Percentiles rank a stretch among this genome's conserved stretches.
These are phyloP conservation scores for Rhynchonycteris naso DNA, from an alignment of 2,797 vertebrate genomes.

Conservation along the genomic window DNA sequence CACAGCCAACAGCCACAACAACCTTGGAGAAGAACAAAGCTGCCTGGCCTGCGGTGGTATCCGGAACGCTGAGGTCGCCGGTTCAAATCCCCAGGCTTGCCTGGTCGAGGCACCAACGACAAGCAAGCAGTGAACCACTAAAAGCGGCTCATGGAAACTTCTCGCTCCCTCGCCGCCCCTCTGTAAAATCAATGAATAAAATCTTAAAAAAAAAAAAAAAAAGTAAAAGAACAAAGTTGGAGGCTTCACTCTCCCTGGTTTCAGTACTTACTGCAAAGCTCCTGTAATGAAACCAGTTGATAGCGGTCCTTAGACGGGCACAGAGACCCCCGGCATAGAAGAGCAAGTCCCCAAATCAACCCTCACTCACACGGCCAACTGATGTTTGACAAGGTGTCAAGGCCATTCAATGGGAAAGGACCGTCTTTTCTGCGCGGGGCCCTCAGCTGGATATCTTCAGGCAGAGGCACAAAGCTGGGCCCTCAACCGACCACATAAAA, in stretches of 20 bases:
- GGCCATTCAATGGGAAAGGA: background rate
- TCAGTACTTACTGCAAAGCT: background rate
- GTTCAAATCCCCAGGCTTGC: too few species aligned
- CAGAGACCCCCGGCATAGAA: background rate
- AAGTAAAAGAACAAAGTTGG: background rate
- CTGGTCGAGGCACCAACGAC: too few species aligned
- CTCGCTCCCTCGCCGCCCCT: too few species aligned
- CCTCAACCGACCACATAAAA: background rate
- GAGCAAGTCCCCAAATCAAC: background rate
- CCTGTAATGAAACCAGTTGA: background rate
- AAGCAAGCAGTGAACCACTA: too few species aligned
- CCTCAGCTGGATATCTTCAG: background rate
- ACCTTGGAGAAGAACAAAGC: background rate
- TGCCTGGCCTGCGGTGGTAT: too few species aligned
- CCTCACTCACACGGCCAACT: background rate
- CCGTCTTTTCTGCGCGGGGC: too few species aligned
- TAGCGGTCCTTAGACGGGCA: background rate
- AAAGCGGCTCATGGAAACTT: too few species aligned
- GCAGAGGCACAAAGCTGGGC: background rate
- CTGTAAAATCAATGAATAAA: too few species aligned
- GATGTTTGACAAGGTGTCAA: background rate
- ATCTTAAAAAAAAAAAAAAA: too few species aligned
- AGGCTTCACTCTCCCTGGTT: background rate
- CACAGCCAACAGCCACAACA: background rate
- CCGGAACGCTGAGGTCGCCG: too few species aligned